Conservation (phyloP, 2,888 invertebrate species). For the Coelopa pilipes region DNA sequence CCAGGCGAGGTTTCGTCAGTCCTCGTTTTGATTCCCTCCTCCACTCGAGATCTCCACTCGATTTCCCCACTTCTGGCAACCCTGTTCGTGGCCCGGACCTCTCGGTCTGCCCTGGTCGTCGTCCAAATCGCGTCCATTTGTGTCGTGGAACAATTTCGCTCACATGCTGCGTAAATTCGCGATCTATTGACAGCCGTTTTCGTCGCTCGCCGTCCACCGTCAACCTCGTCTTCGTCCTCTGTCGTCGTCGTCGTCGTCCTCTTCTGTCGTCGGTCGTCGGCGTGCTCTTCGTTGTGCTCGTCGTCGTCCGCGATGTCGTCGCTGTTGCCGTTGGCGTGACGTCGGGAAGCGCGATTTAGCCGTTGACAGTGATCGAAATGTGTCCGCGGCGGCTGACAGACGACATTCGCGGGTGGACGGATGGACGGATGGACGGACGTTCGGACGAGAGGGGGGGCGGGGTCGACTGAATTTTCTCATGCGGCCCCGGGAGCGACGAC, state of each 20-base stretch:
- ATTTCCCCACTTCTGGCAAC: neutral
- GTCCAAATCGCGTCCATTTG: conserved; percentile 17
- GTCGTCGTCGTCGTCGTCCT: conserved; percentile 1
- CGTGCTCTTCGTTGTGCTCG: too few species aligned
- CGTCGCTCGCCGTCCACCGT: neutral
- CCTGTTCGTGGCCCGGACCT: neutral
- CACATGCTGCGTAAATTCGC: conserved; percentile 60
- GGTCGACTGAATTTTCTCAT: conserved; percentile 53
- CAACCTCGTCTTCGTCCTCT: neutral
- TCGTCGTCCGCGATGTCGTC: too few species aligned
- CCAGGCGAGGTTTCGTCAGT: too few species aligned
- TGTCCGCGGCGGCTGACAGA: conserved; percentile 49
- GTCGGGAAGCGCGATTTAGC: conserved; percentile 42
- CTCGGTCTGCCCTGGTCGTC: neutral
- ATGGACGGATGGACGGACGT: too few species aligned
- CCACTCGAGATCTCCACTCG: neutral
- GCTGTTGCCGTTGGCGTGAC: conserved; percentile 18
- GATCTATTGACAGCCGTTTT: conserved; percentile 59
- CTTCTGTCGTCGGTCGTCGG: too few species aligned
- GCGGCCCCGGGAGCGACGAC: neutral
- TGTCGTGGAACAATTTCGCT: conserved; percentile 45
- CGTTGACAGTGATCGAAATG: conserved; percentile 65
- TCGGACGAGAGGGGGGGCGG: conserved; percentile 57
- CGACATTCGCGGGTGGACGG: conserved; percentile 60
- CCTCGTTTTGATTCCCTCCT: neutral